Conservation (phyloP, 2,113 vertebrate genomes). For the Chaenogobius annularis region DNA sequence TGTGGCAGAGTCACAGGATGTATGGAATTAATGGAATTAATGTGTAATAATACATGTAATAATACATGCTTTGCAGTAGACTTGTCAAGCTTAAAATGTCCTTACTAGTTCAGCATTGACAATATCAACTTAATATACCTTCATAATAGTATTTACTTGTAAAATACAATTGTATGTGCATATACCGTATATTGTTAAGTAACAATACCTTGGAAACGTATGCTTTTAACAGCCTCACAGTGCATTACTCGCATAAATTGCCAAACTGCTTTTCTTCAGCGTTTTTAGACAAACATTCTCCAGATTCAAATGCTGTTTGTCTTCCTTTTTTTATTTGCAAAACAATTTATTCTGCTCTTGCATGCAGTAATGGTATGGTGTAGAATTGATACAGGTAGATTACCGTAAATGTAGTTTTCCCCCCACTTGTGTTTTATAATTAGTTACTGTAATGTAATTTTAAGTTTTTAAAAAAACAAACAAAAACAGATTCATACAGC, state of each 20-base stretch:
- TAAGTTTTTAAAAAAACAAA: slow-evolving; percentile 71
- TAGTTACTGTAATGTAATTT: slow-evolving; percentile 69
- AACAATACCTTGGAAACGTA: slow-evolving; percentile 59
- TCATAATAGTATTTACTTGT: slow-evolving; percentile 52
- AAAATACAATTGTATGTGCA: slow-evolving; percentile 57
- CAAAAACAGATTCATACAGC: slow-evolving; percentile 26
- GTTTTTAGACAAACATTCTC: slow-evolving; percentile 49
- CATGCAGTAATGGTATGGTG: slow-evolving; percentile 68
- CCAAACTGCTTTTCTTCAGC: slow-evolving; percentile 51
- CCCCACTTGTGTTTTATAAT: slow-evolving; percentile 73
- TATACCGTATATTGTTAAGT: slow-evolving; percentile 51
- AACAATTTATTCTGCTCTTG: slow-evolving; percentile 67
- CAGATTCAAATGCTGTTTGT: slow-evolving; percentile 13
- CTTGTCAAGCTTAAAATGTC: slow-evolving; percentile 33
- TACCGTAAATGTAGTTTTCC: slow-evolving; percentile 68
- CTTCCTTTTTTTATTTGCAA: slow-evolving; percentile 43
- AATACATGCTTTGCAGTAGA: slow-evolving; percentile 49
- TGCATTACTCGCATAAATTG: slow-evolving; percentile 42
- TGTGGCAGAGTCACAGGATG: slow-evolving; percentile 21
- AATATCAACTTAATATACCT: slow-evolving; percentile 53
- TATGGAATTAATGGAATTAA: slow-evolving; percentile 51
- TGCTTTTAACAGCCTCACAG: slow-evolving; percentile 50
- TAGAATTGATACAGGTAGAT: slow-evolving; percentile 48
- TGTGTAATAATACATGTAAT: slow-evolving; percentile 54
- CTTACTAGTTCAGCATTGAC: slow-evolving; percentile 39